A percentile compares a stretch with the other conserved stretches of the same genome.
Evolutionary conservation across 2,113 vertebrate species (phyloP).

Genomic region (Blennius ocellaris): DNA sequence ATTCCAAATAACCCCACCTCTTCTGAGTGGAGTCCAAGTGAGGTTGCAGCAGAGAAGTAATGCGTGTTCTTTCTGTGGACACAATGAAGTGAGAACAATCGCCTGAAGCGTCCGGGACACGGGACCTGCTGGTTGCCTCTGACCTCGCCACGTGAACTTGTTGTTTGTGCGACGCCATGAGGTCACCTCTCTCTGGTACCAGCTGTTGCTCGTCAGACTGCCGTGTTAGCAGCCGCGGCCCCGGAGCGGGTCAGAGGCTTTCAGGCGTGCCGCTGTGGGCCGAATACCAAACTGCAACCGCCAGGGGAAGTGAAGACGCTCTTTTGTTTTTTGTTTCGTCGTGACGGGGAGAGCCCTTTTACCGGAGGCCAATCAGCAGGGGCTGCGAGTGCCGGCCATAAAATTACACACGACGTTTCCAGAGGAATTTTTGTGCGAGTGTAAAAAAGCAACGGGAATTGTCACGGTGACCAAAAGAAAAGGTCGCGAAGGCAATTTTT

Average conservation of each 20-base stretch:
- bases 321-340: slow-evolving; percentile 17
- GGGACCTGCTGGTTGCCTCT: background rate
- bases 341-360: background rate
- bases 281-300: slow-evolving; percentile 40
- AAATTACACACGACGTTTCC: background rate
- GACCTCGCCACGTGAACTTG: slow-evolving; percentile 15
- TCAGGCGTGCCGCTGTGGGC: slow-evolving; percentile 29
- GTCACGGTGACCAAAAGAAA: background rate
- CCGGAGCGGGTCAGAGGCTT: slow-evolving; percentile 49
- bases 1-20: too few relatives aligned
- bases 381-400: background rate
- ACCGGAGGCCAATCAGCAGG: background rate
- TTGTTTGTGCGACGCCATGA: slow-evolving; percentile 29
- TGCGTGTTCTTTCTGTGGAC: background rate
- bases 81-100: background rate
- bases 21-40: background rate
- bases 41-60: background rate
- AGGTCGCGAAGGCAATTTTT: background rate
- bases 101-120: background rate
- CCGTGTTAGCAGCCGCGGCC: slow-evolving; percentile 40
- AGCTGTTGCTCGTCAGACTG: slow-evolving; percentile 40
- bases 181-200: slow-evolving; percentile 47
- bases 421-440: background rate
- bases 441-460: background rate
- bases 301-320: slow-evolving; percentile 14